Percentiles rank a stretch among this genome's conserved stretches.
phyloP scores from a whole-genome alignment of 2,888 invertebrate genomes.

The Drosophila kambysellisi region DNA sequence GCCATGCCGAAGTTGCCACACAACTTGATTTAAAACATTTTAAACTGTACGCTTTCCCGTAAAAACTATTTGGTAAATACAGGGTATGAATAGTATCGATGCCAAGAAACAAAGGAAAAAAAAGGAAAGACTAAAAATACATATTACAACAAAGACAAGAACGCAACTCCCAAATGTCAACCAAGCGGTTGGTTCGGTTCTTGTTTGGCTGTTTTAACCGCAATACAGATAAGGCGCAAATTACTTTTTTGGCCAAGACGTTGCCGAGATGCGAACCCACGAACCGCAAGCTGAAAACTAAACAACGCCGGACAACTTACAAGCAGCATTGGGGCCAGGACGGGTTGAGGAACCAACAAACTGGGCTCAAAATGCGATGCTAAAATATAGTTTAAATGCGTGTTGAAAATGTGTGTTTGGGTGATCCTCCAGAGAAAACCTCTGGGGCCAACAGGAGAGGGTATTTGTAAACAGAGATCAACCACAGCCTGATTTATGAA shows the following conservation, averaged over 20 bases:
- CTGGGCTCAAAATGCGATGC: slow-evolving; percentile 28
- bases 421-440: slow-evolving; percentile 66
- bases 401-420: slow-evolving; percentile 65
- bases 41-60: background rate
- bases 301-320: slow-evolving; percentile 55
- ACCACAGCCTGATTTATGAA: slow-evolving; percentile 59
- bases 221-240: slow-evolving; percentile 80
- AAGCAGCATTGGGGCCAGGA: background rate
- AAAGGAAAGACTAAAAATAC: slow-evolving; percentile 28
- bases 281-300: slow-evolving; percentile 70
- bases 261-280: slow-evolving; percentile 63
- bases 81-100: slow-evolving; percentile 1
- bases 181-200: slow-evolving; percentile 32
- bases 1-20: background rate
- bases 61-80: background rate
- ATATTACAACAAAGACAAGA: slow-evolving; percentile 31
- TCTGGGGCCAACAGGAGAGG: slow-evolving; percentile 16
- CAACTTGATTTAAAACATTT: background rate
- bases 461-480: slow-evolving; percentile 39
- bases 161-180: slow-evolving; percentile 34
- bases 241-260: slow-evolving; percentile 80
- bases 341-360: background rate
- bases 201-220: slow-evolving; percentile 72
- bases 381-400: slow-evolving; percentile 55
- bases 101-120: slow-evolving; percentile 22